Evolutionary conservation across 2,888 invertebrate genomes (phyloP).

Genomic region (Drosophila sordidula): DNA sequence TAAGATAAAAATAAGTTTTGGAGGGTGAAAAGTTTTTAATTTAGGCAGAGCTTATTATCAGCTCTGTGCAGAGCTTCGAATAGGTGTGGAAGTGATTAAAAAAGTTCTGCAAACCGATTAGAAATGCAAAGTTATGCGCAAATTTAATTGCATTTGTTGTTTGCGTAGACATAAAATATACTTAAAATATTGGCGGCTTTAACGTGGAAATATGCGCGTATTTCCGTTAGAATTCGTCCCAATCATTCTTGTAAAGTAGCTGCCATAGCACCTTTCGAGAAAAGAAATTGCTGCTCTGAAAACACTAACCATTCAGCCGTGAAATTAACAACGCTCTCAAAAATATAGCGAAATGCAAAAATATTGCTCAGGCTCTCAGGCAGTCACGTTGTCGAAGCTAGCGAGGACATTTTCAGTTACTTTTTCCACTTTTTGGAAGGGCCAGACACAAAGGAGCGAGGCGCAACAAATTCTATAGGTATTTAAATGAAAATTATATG

Average conservation of each 20-base stretch:
- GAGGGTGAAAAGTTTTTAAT: slow-evolving; percentile 73
- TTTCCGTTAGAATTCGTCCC: slow-evolving; percentile 10
- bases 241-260: slow-evolving; percentile 24
- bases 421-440: slow-evolving; percentile 14
- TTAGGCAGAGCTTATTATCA: slow-evolving; percentile 77
- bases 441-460: slow-evolving; percentile 18
- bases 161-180: slow-evolving; percentile 9
- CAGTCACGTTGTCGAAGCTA: slow-evolving; percentile 38
- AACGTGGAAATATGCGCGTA: neutral
- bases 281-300: slow-evolving; percentile 54
- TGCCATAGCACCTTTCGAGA: slow-evolving; percentile 49
- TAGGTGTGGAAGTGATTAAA: slow-evolving; percentile 75
- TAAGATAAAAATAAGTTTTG: slow-evolving; percentile 33
- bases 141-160: slow-evolving; percentile 59
- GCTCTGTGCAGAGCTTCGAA: slow-evolving; percentile 40
- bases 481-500: slow-evolving; percentile 78
- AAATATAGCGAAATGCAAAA: slow-evolving; percentile 81
- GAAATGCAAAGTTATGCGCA: slow-evolving; percentile 70
- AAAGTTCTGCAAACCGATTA: slow-evolving; percentile 67
- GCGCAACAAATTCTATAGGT: slow-evolving; percentile 52
- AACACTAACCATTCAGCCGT: slow-evolving; percentile 80
- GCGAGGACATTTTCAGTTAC: slow-evolving; percentile 40
- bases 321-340: slow-evolving; percentile 83
- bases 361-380: slow-evolving; percentile 62
- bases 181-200: neutral